Conservation (phyloP, 2,888 invertebrate genomes). For the Syritta pipiens region DNA sequence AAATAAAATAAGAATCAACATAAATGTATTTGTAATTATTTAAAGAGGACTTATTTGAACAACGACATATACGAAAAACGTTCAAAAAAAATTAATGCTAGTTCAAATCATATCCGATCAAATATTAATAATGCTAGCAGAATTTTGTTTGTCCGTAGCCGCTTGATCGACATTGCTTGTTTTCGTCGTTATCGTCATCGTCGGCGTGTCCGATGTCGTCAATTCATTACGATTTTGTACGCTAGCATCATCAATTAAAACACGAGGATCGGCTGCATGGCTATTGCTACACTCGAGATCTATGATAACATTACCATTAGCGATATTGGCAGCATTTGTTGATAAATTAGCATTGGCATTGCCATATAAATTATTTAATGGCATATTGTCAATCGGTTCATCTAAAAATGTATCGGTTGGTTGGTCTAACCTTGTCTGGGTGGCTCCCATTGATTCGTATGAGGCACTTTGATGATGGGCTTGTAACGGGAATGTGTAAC, state of each 20-base stretch:
- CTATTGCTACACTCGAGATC: conserved; percentile 68
- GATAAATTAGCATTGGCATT: conserved; percentile 67
- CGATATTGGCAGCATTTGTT: conserved; percentile 63
- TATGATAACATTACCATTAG: conserved; percentile 71
- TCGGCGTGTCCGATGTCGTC: conserved; percentile 20
- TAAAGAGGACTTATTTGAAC: conserved; percentile 42
- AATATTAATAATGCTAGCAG: conserved; percentile 65
- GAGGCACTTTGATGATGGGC: conserved; percentile 84
- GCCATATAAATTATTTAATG: conserved; percentile 70
- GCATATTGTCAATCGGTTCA: conserved; percentile 71
- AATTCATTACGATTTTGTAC: conserved; percentile 43
- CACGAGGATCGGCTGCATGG: conserved; percentile 45
- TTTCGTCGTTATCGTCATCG: background rate
- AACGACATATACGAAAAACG: conserved; percentile 37
- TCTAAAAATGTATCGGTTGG: conserved; percentile 78
- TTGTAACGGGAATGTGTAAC: conserved; percentile 91
- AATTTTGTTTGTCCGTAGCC: conserved; percentile 40
- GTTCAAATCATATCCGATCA: conserved; percentile 43
- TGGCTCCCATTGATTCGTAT: conserved; percentile 95
- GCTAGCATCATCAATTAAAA: conserved; percentile 65
- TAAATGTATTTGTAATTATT: conserved; percentile 25
- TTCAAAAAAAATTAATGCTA: conserved; percentile 31
- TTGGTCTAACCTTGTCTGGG: conserved; percentile 88
- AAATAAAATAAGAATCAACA: conserved; percentile 26
- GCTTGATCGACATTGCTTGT: background rate